Base-by-base conservation (phyloP, 1,140 invertebrate genomes). In the Heliconius nattereri region DNA sequence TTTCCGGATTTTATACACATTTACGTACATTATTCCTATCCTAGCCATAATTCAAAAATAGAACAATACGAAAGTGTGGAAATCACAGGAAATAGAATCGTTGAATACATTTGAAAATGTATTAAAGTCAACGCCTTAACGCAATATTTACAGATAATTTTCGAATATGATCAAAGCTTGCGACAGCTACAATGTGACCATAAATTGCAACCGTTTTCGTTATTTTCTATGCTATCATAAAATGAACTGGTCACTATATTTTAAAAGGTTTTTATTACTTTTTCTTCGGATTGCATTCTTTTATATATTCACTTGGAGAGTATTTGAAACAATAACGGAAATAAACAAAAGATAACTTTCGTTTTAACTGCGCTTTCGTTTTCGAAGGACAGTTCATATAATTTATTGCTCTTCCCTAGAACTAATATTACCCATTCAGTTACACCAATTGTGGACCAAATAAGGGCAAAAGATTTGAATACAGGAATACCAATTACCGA, bases 331-430 rank as follows among this genome's bases (percentile, higher is more conserved):
- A 81, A 85, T 76, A 83, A 71, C 52, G 29, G 45, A 60, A 73
- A 26, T 70, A 71, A 49, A 84, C 81, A 84, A 85, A 82, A 81
- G 60, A 3, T 71, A 66, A 85, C 83, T 86, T 86, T 85, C 83
- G 71, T 82, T 86, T 85, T 85, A 80, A 83, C 74, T 75, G 78
- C 77, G 78, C 81, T 85, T 84, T 84, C 80, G 19, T 81, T 86
- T 85, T 86, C 83, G 78, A 80, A 75, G 72, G 78, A 80, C 37
- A 80, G 45, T 66, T 66, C 37, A 16, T 66, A 76, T 84, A 83
- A 83, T 86, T 86, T 85, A 85, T 84, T 79, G 78, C 75, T 71
- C 16, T 54, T 45, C 74, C 40, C 7, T 75, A 66, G 78, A 66
- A 82, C 80, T 82, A 83, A 79, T 71, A 49, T 79, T 71, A 75